These are phyloP conservation scores for Isichthys henryi DNA, from an alignment of 2,113 vertebrate species.

Conservation along the genomic window DNA sequence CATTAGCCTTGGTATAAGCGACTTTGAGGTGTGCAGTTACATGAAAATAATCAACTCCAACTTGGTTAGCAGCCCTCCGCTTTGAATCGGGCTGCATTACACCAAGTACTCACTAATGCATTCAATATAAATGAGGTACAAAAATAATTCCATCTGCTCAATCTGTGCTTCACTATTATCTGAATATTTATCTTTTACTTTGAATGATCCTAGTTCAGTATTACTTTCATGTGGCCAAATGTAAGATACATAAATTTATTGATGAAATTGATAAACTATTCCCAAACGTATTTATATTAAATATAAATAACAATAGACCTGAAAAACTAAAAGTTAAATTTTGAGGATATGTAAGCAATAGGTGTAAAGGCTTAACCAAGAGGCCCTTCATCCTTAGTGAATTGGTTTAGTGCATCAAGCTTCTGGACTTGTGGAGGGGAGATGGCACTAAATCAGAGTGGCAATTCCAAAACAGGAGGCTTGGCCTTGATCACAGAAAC, in stretches of 20 bases:
- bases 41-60: neutral
- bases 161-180: neutral
- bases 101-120: neutral
- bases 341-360: neutral
- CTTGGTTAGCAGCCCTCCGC: too few species aligned
- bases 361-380: neutral
- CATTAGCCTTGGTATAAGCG: neutral
- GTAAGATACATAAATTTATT: neutral
- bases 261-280: neutral
- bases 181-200: neutral
- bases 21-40: neutral
- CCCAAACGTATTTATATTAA: neutral
- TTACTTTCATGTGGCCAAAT: neutral
- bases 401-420: neutral
- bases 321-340: neutral
- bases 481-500: conserved; percentile 24
- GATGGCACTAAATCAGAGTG: neutral
- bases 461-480: neutral
- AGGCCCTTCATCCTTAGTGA: neutral
- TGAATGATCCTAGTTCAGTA: neutral
- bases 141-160: neutral
- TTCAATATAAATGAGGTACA: neutral
- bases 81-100: neutral
- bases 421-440: neutral
- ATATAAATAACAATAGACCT: neutral